Evolutionary conservation across 2,113 vertebrate genomes (phyloP), one percentile per base, ranked within the genome.

Genomic region (Boulengeromyrus knoepffleri): DNA sequence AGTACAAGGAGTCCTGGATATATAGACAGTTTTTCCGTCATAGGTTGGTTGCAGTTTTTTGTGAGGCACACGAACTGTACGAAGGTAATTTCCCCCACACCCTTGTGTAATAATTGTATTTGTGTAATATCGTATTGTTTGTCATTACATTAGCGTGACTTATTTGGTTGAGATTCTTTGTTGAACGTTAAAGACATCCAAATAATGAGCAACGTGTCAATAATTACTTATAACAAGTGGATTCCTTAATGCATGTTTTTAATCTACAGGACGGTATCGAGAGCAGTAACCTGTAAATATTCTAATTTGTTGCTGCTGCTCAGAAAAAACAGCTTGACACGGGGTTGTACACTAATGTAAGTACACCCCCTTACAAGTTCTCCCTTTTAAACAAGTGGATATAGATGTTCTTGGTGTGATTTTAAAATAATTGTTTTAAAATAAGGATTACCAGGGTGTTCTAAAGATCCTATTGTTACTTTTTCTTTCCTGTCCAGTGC

Each of bases 401-500:
- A 85, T 86, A 50, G 46, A n/a, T 86, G 49, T 27, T 31, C 45
- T n/a, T 86, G 85, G 12, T 52, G 85, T 83, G 19, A 42, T 83
- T 83, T 15, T 9, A 39, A 83, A 83, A 42, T 39, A 83, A 83
- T 8, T 21, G 12, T 83, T 70, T 31, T 70, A 31, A 70, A 70
- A 83, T 45, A 83, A 42, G 77, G 15, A 9, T 45, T 45, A 3
- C 1, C 15, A 42, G 5, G 19, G 42, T 83, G 42, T 83, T 45
- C 77, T 83, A 19, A n/a, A 39, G 21, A 49, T 45, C n/a, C 24
- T 83, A 4, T 70, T 70, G 52, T 56, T 9, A 50, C 15, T 58
- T 50, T 89, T 77, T 91, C 90, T 66, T 93, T 90, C 62, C 47
- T 56, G 70, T 92, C 74, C 95, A 97, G 97, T 93, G 93, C 94